phyloP scores from a whole-genome alignment of 2,113 vertebrate genomes.

The Zosterops lateralis region DNA sequence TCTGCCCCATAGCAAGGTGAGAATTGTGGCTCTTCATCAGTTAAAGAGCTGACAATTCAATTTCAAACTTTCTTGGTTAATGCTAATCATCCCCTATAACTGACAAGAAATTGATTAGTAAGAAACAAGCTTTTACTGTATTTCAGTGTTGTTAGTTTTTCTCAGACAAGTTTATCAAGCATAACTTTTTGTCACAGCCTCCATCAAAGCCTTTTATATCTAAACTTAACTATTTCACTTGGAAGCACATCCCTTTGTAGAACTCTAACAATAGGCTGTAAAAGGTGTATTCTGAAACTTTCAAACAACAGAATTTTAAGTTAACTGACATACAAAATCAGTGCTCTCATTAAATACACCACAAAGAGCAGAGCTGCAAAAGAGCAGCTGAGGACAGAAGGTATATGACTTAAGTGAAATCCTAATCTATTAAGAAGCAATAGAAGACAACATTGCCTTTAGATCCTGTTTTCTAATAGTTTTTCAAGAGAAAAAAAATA shows the following conservation, averaged over 20 bases:
- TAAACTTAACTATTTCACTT: background rate
- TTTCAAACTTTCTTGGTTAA: background rate
- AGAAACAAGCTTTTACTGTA: background rate
- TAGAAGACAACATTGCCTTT: background rate
- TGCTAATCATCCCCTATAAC: background rate
- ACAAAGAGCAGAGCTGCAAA: background rate
- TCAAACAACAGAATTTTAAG: background rate
- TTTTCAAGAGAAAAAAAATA: background rate
- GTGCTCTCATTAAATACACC: background rate
- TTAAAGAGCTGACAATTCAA: background rate
- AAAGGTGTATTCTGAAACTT: background rate
- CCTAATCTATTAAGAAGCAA: background rate
- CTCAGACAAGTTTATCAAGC: background rate
- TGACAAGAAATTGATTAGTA: accelerated
- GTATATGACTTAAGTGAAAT: background rate
- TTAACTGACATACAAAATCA: background rate
- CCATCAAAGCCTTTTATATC: background rate
- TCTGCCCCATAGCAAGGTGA: background rate
- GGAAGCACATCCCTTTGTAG: background rate
- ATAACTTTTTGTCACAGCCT: background rate
- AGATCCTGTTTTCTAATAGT: background rate
- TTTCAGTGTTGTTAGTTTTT: background rate
- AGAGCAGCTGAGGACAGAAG: background rate
- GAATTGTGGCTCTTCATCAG: background rate
- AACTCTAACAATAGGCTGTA: background rate